Conservation (phyloP, 2,888 invertebrate genomes). For the Caenorhabditis imperialis region DNA sequence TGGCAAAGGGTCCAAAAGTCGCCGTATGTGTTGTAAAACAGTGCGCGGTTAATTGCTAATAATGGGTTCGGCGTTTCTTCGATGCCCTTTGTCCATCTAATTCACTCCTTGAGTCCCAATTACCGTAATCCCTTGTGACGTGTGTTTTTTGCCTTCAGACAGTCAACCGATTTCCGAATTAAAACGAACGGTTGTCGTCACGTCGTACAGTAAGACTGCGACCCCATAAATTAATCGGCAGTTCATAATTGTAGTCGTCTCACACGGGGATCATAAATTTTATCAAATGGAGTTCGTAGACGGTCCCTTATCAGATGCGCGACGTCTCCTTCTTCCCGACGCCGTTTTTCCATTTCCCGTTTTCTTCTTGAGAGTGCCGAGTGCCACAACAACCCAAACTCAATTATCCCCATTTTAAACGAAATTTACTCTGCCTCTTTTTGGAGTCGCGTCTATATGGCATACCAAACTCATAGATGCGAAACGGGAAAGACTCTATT, state of each 20-base stretch:
- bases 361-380: conserved; percentile 33
- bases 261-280: conserved; percentile 39
- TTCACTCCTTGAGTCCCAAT: conserved; percentile 43
- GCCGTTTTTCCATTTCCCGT: conserved; percentile 11
- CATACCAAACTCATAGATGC: conserved; percentile 38
- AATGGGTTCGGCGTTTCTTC: conserved; percentile 54
- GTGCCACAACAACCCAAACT: conserved; percentile 48
- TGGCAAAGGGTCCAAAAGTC: conserved; percentile 32
- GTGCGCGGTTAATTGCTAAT: conserved; percentile 51
- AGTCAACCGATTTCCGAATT: conserved; percentile 30
- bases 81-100: conserved; percentile 47
- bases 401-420: conserved; percentile 54
- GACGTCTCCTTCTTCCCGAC: conserved; percentile 8
- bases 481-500: conserved; percentile 36
- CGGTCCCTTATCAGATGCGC: conserved; percentile 43
- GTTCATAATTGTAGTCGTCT: conserved; percentile 44
- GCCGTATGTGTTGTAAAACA: conserved; percentile 48
- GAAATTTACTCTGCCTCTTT: conserved; percentile 55
- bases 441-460: conserved; percentile 48
- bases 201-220: conserved; percentile 3
- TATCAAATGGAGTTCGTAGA: conserved; percentile 41
- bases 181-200: conserved; percentile 13
- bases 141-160: neutral
- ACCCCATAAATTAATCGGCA: conserved; percentile 53
- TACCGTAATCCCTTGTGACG: conserved; percentile 43